Evolutionary conservation across 1,140 invertebrate species (phyloP).

Genomic region (Panagrolaimus sp.): DNA sequence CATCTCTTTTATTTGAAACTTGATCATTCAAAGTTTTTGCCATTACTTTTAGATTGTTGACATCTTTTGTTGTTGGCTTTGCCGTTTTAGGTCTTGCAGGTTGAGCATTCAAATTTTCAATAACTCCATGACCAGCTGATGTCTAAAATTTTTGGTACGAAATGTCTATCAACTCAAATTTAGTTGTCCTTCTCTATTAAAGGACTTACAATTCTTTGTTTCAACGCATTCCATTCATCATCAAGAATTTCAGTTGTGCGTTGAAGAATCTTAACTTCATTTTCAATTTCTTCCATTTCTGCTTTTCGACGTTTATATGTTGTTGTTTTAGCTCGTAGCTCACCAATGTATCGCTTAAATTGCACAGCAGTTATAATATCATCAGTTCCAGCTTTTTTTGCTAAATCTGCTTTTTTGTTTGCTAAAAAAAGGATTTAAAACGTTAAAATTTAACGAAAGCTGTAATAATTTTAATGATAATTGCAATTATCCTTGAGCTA

Average conservation of each 20-base stretch:
- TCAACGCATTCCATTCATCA: neutral
- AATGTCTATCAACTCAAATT: too few relatives aligned
- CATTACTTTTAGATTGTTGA: neutral
- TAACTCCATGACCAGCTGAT: neutral
- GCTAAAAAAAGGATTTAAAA: too few relatives aligned
- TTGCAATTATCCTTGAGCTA: neutral
- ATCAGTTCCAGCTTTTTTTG: neutral
- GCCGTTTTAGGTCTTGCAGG: neutral
- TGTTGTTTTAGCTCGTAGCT: neutral
- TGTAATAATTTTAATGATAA: neutral
- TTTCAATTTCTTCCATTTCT: neutral
- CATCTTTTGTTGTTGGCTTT: neutral
- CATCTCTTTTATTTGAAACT: neutral
- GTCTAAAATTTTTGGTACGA: neutral
- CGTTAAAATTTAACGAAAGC: neutral
- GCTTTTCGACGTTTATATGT: slow-evolving; percentile 6
- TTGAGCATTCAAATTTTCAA: neutral
- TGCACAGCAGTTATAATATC: neutral
- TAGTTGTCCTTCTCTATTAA: neutral
- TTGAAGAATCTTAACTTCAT: slow-evolving; percentile 9
- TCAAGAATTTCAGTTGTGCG: neutral
- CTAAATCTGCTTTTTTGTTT: neutral
- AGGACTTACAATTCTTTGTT: neutral
- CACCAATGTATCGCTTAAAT: neutral
- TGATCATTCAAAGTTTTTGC: neutral